Conservation (phyloP, 2,888 invertebrate species). For the Habroteleia sp. region DNA sequence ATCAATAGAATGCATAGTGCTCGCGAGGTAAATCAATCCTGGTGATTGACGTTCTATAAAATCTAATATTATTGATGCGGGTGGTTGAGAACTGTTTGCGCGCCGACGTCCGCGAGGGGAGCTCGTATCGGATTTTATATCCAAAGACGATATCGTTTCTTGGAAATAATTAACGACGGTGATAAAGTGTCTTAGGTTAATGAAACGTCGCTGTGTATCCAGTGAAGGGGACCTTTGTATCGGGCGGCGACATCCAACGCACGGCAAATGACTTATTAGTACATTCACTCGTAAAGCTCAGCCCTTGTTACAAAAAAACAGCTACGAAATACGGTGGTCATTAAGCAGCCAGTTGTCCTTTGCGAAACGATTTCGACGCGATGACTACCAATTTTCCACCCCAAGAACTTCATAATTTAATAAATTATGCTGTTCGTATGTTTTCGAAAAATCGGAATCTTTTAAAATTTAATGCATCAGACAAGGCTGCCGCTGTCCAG, state of each 20-base stretch:
- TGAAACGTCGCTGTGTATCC: slow-evolving; percentile 70
- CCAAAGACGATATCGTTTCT: slow-evolving; percentile 63
- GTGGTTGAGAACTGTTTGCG: background rate
- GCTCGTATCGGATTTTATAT: slow-evolving; percentile 10
- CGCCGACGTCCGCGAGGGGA: background rate
- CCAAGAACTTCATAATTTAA: slow-evolving; percentile 24
- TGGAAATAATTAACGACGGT: slow-evolving; percentile 69
- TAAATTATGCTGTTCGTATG: background rate
- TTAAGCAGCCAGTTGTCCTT: slow-evolving; percentile 66
- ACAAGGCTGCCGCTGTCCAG: too few species aligned
- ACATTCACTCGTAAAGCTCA: slow-evolving; percentile 67
- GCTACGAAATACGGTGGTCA: slow-evolving; percentile 68
- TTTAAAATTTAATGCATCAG: too few species aligned
- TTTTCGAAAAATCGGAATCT: background rate
- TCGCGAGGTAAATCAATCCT: background rate
- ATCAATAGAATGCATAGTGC: slow-evolving; percentile 12
- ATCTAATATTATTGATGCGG: slow-evolving; percentile 8
- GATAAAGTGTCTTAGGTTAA: slow-evolving; percentile 72
- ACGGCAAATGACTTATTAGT: slow-evolving; percentile 72
- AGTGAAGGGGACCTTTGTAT: slow-evolving; percentile 68
- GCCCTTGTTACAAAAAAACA: slow-evolving; percentile 66
- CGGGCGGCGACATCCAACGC: slow-evolving; percentile 73
- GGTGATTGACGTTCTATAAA: slow-evolving; percentile 36
- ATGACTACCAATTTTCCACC: slow-evolving; percentile 60
- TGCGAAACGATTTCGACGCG: slow-evolving; percentile 59